Base-by-base conservation (phyloP, 2,888 invertebrate genomes). In the Hedya salicella region DNA sequence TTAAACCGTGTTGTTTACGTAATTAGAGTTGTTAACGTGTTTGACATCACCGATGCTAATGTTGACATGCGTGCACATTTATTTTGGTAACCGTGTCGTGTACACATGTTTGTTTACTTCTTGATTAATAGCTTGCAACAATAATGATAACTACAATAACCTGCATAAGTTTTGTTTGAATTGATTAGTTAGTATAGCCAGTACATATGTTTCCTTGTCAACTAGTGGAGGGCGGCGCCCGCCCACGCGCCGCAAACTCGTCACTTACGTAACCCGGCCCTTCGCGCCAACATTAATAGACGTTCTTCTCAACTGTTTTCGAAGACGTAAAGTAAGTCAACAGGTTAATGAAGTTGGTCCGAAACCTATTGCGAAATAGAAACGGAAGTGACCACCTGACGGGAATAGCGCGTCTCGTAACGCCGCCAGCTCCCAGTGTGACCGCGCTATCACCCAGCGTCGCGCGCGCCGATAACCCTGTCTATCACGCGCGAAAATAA, bases 401-500 rank as follows among this genome's bases (percentile, higher is more conserved):
- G 89, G 92, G 92, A 92, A 92, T 92, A 92, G 92, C 86, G 77
- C 87, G 86, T 86, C 86, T 85, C 88, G 85, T 81, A 85, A 85
- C 82, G 80, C 82, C 82, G 86, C 86, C 86, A 81, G 87, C 82
- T 76, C 78, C 80, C 88, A 89, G 88, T 89, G 86, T 81, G 83
- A 86, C 85, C 88, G 88, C 86, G 86, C 85, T 88, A 90, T 89
- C 92, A 88, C 83, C 82, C 81, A 78, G 81, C 86, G 83, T 81
- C 87, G 86, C 85, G 78, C 89, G 88, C 85, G 82, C 77, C 83
- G 86, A 90, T 90, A 89, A 89, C 87, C 86, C 85, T 71, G 66
- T 71, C 82, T 83, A 82, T 83, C 82, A 75, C 77, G 75, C 81
- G 76, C 87, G 73, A 86, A 91, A 91, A 90, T 91, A 90, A 88